Base-by-base conservation (phyloP, 2,113 vertebrate genomes). In the Lichenostomus cassidix region DNA sequence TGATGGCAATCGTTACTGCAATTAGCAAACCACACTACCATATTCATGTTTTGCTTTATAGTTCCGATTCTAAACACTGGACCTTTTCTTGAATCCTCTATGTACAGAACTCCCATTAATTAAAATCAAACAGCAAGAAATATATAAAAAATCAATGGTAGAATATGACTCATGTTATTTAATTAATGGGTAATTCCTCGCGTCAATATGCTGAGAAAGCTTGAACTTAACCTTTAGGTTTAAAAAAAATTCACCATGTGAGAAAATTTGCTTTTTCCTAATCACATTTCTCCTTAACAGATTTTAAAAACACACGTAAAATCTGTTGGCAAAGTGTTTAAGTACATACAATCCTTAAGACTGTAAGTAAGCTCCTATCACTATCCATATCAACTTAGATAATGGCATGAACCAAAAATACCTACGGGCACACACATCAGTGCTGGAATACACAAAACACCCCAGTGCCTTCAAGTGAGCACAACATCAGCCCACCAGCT, bases 151-250 rank as follows among this genome's bases (percentile, higher is more conserved):
- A 96, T 95, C 85, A 90, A 92, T 90, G 90, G 87, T 55, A 88
- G 88, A 96, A 93, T 97, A 93, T 97, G 94, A 96, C 92, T 96
- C 90, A 95, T 80, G 68, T 90, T 96, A 93, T 95, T 96, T 96
- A 97, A 96, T 95, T 95, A 97, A 95, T 95, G 94, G 94, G 85
- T 96, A 94, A 93, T 96, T 96, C 95, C 90, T 96, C 62, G 1
- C 46, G 67, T 90, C 94, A 96, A 96, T 96, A 96, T 96, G 95
- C 92, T 96, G 87, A 95, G 81, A 94, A 96, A 95, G 92, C 90
- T 78, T 94, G 95, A 95, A 90, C 93, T 90, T 89, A 93, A 93
- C 95, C 92, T 97, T 95, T 90, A 90, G 80, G 95, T 90, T 87
- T 95, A 90, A 93, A 95, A 93, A 95, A 95, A 96, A 95, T 64